Base-by-base conservation (phyloP, 2,113 vertebrate genomes). In the Manacus vitellinus region DNA sequence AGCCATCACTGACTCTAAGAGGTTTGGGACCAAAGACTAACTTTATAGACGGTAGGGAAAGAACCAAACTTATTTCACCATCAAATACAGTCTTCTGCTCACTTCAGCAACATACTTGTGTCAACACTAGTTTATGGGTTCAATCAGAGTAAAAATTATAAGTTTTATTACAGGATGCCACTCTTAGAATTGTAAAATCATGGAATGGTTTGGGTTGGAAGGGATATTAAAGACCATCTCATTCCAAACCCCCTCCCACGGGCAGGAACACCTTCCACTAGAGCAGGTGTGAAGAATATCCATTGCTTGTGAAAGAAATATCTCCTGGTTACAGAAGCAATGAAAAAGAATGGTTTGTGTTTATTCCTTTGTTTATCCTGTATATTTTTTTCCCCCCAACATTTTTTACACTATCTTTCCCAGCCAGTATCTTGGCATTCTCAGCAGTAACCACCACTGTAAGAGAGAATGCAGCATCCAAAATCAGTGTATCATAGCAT, bases 91-190 rank as follows among this genome's bases (percentile, higher is more conserved):
- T 16, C 41, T 6, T 62, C 37, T 56, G 35, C 47, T 67, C 52
- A 75, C 22, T 87, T 91, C 43, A 59, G 9, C 30, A 61, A 59
- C 8, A 20, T 9, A 13, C 6, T 14, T 23, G 9, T 21, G 17
- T 41, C 56, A 91, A 17, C 56, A 72, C 8, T 37, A 55, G 14
- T 5, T 3, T 8, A 6, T 9, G 23, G 3, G 12, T 43, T 74
- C n/a, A 49, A 21, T 8, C 46, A 75, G 20, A 66, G 47, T 23
- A 78, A 61, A 31, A 49, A 33, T 51, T 44, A 1, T 16, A 10
- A 27, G 10, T 28, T 61, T 3, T 15, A 8, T 51, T 55, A 31
- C 7, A 3, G 21, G 39, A 49, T 1, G 7, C 1, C 16, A 18
- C 8, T 65, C 27, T 51, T 18, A 61, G 21, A 37, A 41, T 35